phyloP scores from a whole-genome alignment of 2,113 vertebrate genomes.

The Pipra filicauda region DNA sequence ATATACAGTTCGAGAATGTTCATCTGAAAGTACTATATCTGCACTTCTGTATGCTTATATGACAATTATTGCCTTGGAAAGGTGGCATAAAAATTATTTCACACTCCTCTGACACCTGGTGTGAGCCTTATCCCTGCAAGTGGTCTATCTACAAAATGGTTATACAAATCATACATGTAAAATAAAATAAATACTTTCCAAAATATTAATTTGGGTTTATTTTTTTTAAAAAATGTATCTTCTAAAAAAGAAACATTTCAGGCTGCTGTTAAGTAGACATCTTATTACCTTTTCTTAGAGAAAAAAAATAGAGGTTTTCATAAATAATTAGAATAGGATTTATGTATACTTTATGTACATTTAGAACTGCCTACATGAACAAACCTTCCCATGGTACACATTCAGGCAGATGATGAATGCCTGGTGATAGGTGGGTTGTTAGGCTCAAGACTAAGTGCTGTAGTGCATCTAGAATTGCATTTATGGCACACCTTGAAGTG shows the following conservation, averaged over 20 bases:
- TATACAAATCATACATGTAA: background rate
- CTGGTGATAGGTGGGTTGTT: background rate
- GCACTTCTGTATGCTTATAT: constrained; percentile 65
- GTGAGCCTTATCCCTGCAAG: background rate
- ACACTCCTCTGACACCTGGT: constrained; percentile 47
- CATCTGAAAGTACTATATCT: constrained; percentile 52
- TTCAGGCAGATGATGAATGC: constrained; percentile 12
- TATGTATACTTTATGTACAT: background rate
- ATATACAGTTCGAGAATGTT: constrained; percentile 53
- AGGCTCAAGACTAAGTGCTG: background rate
- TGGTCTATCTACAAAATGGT: background rate
- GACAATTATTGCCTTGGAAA: constrained; percentile 76
- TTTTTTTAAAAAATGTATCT: background rate
- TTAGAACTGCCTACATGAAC: background rate
- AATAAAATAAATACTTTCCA: background rate
- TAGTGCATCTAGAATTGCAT: background rate
- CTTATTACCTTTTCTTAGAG: background rate
- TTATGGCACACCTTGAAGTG: background rate
- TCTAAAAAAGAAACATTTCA: background rate
- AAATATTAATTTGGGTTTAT: background rate
- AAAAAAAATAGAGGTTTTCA: background rate
- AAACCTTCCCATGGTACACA: background rate
- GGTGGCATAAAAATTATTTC: constrained; percentile 69
- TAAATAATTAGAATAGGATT: background rate
- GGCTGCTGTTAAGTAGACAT: background rate